Evolutionary conservation across 2,113 vertebrate genomes (phyloP).

Genomic region (Chitala chitala): DNA sequence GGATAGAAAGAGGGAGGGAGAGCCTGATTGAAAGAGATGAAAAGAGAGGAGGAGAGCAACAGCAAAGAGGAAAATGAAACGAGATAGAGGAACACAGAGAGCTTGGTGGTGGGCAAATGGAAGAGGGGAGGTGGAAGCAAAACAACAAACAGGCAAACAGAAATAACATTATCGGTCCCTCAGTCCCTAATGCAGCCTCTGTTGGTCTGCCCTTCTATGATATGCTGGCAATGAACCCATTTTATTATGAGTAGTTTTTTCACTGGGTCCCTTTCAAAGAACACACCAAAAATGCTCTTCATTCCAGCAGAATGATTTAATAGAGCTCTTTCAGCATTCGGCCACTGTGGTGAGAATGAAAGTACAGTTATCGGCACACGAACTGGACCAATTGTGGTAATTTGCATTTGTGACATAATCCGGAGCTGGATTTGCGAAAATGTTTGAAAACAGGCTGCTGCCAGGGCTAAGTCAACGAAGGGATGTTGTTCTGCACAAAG

Average conservation of each 20-base stretch:
- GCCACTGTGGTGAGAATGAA: constrained; percentile 18
- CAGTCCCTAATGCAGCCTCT: constrained; percentile 31
- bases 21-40: constrained; percentile 6
- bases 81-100: constrained; percentile 1
- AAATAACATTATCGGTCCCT: constrained; percentile 38
- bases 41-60: background rate
- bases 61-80: background rate
- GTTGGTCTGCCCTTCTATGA: constrained; percentile 31
- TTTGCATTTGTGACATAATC: constrained; percentile 33
- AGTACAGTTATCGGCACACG: constrained; percentile 4
- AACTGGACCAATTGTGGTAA: background rate
- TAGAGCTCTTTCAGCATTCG: constrained; percentile 8
- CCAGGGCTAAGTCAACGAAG: background rate
- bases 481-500: background rate
- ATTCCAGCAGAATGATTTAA: constrained; percentile 16
- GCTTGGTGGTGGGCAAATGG: constrained; percentile 9
- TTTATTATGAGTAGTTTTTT: constrained; percentile 14
- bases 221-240: constrained; percentile 24
- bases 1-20: constrained; percentile 25
- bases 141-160: constrained; percentile 6
- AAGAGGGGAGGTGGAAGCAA: constrained; percentile 9
- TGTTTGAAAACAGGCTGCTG: background rate
- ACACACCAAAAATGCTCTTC: constrained; percentile 16
- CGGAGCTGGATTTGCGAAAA: background rate
- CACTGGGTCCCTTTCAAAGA: constrained; percentile 13